These are phyloP conservation scores for Aix galericulata DNA, from an alignment of 2,113 vertebrate species.

Conservation along the genomic window DNA sequence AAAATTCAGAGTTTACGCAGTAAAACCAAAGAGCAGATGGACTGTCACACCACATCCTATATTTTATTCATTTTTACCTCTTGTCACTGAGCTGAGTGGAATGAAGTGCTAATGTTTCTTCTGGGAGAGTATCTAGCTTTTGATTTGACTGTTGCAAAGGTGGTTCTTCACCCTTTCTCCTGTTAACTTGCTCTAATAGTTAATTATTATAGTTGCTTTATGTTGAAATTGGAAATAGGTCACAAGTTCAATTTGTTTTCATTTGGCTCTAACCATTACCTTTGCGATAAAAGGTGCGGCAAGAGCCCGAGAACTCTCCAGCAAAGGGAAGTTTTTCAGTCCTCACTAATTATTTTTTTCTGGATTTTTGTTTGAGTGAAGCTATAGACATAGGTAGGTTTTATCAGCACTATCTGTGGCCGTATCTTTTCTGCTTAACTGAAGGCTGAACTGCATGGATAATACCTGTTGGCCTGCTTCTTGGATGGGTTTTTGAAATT, in stretches of 20 bases:
- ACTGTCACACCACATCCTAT: not conserved
- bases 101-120: not conserved
- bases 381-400: accelerated
- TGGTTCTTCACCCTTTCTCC: not conserved
- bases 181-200: not conserved
- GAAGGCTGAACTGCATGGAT: not conserved
- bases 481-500: not conserved
- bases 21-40: not conserved
- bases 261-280: not conserved
- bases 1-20: not conserved
- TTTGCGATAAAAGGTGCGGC: not conserved
- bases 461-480: not conserved
- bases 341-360: not conserved
- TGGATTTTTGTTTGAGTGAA: not conserved
- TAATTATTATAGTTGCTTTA: not conserved
- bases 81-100: not conserved
- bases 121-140: not conserved
- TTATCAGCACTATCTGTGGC: not conserved
- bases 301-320: not conserved
- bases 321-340: not conserved
- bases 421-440: not conserved
- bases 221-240: not conserved
- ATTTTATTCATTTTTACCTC: not conserved
- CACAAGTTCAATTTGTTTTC: not conserved
- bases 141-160: not conserved